Base-by-base conservation (phyloP, 1,140 invertebrate species). In the Telenomus remus region DNA sequence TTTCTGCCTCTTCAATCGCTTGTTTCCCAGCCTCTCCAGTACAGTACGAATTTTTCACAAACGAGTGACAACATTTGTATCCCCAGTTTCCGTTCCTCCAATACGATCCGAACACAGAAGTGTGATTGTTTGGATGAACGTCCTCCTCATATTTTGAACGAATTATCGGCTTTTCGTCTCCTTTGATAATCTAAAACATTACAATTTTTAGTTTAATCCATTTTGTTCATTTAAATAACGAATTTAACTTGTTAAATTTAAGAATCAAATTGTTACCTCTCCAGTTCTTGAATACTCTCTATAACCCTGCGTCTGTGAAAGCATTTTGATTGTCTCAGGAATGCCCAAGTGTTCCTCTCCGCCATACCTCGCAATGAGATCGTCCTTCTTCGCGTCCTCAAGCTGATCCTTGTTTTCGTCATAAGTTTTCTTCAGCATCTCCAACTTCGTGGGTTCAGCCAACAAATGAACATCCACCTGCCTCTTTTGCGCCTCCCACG, bases 371-470 rank as follows among this genome's bases (percentile, higher is more conserved):
- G 95, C 92, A 11, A 98, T 88, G 15, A 98, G 91, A 74, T 91
- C 93, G 69, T 93, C 89, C 76, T 81, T 85, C 11, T 91, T 91
- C 86, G 92, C 89, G 10, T 90, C 91, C 85, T 98, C 97, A 49
- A 96, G 92, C 66, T 96, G 92, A 16, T 95, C 94, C 82, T 96
- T 96, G 81, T 97, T 96, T 34, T 94, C 92, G 61, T 95, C 92
- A 82, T 96, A 99, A 83, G 98, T 95, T 60, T 94, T 92, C 80
- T 98, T 92, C 10, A 99, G 84, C 59, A 97, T 84, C 85, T 99
- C 98, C 19, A 99, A 86, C 89, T 99, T 99, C 5, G 98, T 99
- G 0, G 98, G 98, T 86, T 99, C 98, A 10, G 98, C 98, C 55
- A 98, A 90, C 19, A 99, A 89, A 89, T 99, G 97, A 4, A 99